phyloP scores from a whole-genome alignment of 1,140 invertebrate genomes.

The Choristoneura fumiferana region DNA sequence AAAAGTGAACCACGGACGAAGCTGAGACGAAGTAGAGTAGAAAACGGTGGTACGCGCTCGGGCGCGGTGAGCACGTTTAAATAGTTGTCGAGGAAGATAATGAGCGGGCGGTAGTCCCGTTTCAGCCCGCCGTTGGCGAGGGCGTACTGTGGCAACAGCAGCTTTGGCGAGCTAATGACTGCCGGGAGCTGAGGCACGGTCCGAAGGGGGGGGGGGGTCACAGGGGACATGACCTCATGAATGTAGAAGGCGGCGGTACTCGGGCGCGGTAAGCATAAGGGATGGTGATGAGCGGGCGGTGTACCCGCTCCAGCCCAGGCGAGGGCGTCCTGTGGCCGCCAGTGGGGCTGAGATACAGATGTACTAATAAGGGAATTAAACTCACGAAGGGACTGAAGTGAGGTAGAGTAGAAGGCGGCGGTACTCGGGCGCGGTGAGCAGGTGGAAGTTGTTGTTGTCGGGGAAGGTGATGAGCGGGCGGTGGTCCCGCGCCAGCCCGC shows the following conservation, averaged over 20 bases:
- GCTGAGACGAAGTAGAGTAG: conserved; percentile 96
- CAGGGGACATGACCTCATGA: too few relatives aligned
- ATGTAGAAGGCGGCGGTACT: conserved; percentile 95
- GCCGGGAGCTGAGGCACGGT: too few relatives aligned
- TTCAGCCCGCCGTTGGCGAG: conserved; percentile 95
- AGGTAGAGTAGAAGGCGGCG: conserved; percentile 95
- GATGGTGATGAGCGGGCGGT: too few relatives aligned
- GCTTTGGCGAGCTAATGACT: too few relatives aligned
- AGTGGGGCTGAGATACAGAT: too few relatives aligned
- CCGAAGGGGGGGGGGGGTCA: conserved; percentile 96
- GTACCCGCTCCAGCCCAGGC: conserved; percentile 93
- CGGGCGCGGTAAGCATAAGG: conserved; percentile 90
- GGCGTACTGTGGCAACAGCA: conserved; percentile 91
- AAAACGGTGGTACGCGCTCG: conserved; percentile 94
- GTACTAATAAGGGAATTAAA: conserved; percentile 33
- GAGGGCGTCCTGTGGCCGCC: conserved; percentile 92
- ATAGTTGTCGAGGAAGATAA: conserved; percentile 96
- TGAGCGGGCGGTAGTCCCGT: conserved; percentile 92
- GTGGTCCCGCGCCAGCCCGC: conserved; percentile 93
- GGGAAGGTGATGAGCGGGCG: conserved; percentile 96
- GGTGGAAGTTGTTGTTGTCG: conserved; percentile 92
- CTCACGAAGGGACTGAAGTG: conserved; percentile 95
- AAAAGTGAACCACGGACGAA: conserved; percentile 83
- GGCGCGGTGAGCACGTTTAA: conserved; percentile 89
- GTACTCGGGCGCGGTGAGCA: conserved; percentile 92